Base-by-base conservation (phyloP, 2,888 invertebrate genomes). In the Gasteruption jaculator region DNA sequence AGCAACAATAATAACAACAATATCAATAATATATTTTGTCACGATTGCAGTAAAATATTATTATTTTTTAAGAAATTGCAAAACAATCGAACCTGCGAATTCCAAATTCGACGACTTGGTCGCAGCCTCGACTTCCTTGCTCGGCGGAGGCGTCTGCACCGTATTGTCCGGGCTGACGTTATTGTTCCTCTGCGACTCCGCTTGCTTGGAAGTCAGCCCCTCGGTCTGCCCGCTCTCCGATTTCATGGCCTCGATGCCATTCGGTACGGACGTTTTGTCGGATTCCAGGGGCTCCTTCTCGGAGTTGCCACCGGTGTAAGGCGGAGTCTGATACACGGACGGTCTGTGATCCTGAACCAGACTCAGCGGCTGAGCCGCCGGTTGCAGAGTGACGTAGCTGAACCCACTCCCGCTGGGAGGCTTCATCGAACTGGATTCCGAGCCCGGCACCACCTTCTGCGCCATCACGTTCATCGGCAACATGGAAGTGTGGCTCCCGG, bases 331-430 rank as follows among this genome's bases (percentile, higher is more conserved):
- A 39, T 68, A 69, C 4, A 63, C 47, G n/a, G 62, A 59, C 3
- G 65, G 52, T 49, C 68, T 62, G 41, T 71, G 72, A 41, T 71
- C 72, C 44, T 71, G 72, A 6, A 71, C 69, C 46, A 72, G 46
- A 40, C 71, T 71, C 14, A 71, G 52, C 1, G 71, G 70, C 29
- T 69, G 65, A 50, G 47, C 58, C 4, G 65, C 56, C 15, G 67
- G 65, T 44, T 69, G 66, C 4, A 70, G 54, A 1, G 67, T 70
- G 7, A 63, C 65, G 24, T 68, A 70, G 38, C 63, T 71, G 11
- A 66, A 49, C 35, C 63, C 61, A 19, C 54, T 57, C 21, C 57
- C 57, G 15, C 61, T 51, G 26, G 68, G 48, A n/a, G 67, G 68
- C 37, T 71, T 71, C 51, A 70, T 67, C 12, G 58, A 48, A n/a